Evolutionary conservation across 2,113 vertebrate species (phyloP).

Genomic region (Oreocharis arfaki): DNA sequence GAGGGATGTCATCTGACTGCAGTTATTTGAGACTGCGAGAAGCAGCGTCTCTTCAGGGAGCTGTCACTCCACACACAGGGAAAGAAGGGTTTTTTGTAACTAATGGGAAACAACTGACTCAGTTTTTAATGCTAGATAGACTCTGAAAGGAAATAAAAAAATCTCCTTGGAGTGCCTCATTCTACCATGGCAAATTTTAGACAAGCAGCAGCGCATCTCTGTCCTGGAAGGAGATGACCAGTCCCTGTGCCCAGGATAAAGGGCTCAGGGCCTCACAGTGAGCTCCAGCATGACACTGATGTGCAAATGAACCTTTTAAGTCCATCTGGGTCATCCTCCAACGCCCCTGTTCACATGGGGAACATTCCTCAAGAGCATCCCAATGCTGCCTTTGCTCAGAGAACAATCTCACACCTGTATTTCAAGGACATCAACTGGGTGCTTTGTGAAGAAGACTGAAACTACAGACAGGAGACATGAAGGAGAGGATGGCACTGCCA

Average conservation of each 20-base stretch:
- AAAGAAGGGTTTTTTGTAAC: background rate
- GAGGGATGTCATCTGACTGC: background rate
- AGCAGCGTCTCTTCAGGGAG: background rate
- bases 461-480: rapidly evolving
- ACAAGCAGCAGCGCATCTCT: background rate
- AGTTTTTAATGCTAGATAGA: background rate
- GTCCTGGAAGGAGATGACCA: background rate
- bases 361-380: background rate
- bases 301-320: background rate
- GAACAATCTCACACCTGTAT: background rate
- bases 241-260: background rate
- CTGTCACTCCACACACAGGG: background rate
- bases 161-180: background rate
- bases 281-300: background rate
- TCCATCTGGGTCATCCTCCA: background rate
- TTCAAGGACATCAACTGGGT: background rate
- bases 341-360: rapidly evolving
- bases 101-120: background rate
- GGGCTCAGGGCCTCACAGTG: background rate
- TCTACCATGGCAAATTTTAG: background rate
- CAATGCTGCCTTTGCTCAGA: rapidly evolving
- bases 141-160: background rate
- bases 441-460: background rate
- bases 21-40: background rate
- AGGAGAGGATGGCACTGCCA: background rate